Base-by-base conservation (phyloP, 92 coral and sea anemone genomes). In the Porites lobata region DNA sequence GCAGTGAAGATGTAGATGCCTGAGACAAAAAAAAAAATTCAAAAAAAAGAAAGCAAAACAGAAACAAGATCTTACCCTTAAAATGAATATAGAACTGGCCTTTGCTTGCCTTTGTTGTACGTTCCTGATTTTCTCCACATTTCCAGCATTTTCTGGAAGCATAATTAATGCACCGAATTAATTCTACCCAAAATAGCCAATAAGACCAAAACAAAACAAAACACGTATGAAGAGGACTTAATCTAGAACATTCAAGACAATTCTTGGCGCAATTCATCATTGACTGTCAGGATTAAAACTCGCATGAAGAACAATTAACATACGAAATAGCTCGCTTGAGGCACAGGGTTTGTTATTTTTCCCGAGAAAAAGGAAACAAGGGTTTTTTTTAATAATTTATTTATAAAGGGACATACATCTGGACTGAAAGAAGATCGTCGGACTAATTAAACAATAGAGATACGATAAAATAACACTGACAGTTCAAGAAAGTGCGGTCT, bases 251-350 rank as follows among this genome's bases (percentile, higher is more conserved):
- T 75, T 51, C 79, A 51, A 62, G 61, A 19, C 18, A 7, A 24
- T 76, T 58, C 66, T 17, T 57, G 80, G 61, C 51, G 26, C 21
- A 59, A 77, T 59, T 24, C 61, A 57, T 58, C 81, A 77, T 38
- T 38, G 47, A 38, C 56, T 32, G 69, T 20, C n/a, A 15, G 21
- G 61, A 57, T 38, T 59, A 8, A 57, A 67, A 26, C 14, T 56
- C 0, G 21, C 20, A n/a, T 62, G n/a, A 15, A 15, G 66, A 11
- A 7, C n/a, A n/a, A 15, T 6, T 15, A 62, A 4, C 66, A 15
- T 62, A n/a, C 17, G 18, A 62, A 14, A 62, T 15, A 5, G 66
- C 47, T 38, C 47, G 47, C 47, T 4, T 38, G 6, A 38, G 47
- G 47, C 47, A 38, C 5, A 38, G 47, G 47, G 47, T 38, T 38